phyloP scores from a whole-genome alignment of 2,113 vertebrate genomes.

The Tylochromis polylepis region DNA sequence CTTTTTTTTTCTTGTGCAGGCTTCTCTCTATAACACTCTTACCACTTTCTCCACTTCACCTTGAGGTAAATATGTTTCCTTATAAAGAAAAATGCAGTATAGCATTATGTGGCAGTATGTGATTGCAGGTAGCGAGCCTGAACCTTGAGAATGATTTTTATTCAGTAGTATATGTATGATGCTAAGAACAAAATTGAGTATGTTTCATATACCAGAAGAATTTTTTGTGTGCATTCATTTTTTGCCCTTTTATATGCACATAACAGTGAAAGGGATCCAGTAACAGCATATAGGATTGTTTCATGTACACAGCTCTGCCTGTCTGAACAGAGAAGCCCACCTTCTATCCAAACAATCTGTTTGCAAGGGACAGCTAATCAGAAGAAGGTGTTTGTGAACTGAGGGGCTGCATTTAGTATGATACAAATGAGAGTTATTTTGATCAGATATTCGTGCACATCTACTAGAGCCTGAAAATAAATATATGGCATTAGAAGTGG shows the following conservation, averaged over 20 bases:
- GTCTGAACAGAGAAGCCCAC: background rate
- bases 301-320: background rate
- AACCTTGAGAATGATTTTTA: background rate
- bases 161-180: background rate
- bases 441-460: background rate
- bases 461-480: background rate
- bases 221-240: fast-evolving
- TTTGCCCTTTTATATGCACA: background rate
- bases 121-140: background rate
- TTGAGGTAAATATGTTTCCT: no score
- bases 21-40: no score
- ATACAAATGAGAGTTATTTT: background rate
- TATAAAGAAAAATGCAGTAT: no score
- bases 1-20: no score
- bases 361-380: background rate
- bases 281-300: background rate
- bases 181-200: background rate
- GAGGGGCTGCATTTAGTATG: background rate
- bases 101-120: fast-evolving
- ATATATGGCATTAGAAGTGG: background rate
- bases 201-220: fast-evolving
- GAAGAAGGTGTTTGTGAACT: background rate
- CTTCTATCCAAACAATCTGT: fast-evolving
- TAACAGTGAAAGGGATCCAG: fast-evolving
- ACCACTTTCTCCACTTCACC: no score